Evolutionary conservation across 2,113 vertebrate genomes (phyloP).

Genomic region (Ranitomeya variabilis): DNA sequence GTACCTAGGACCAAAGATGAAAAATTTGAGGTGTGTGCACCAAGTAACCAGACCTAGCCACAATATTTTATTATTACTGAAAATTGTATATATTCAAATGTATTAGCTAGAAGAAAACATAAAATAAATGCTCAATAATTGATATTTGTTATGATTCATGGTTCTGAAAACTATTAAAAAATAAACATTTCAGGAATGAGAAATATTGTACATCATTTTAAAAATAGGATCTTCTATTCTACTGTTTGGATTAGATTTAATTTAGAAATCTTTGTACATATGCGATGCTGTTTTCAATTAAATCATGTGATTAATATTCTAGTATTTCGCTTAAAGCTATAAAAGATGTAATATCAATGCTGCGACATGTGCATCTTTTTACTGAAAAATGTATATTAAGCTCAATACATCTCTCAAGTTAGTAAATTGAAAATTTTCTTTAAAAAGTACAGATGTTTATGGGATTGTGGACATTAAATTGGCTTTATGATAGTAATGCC

Average conservation of each 20-base stretch:
- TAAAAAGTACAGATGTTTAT: constrained; percentile 37
- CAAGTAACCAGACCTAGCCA: too few relatives aligned
- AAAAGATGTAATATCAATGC: background rate
- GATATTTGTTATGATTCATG: too few relatives aligned
- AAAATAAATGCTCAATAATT: too few relatives aligned
- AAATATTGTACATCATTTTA: too few relatives aligned
- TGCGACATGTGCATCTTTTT: constrained; percentile 5
- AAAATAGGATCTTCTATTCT: background rate
- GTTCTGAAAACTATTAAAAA: too few relatives aligned
- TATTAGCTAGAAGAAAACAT: too few relatives aligned
- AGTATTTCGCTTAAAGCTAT: background rate
- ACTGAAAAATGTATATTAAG: constrained; percentile 12
- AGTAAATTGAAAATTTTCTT: constrained; percentile 5
- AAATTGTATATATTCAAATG: too few relatives aligned
- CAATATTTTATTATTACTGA: too few relatives aligned
- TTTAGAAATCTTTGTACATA: background rate
- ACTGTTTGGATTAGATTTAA: background rate
- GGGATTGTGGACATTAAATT: constrained; percentile 21
- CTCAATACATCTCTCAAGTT: background rate
- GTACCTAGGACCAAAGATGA: too few relatives aligned
- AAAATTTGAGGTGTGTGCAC: too few relatives aligned
- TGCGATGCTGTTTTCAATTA: background rate
- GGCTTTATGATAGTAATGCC: constrained; percentile 27
- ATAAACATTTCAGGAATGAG: too few relatives aligned
- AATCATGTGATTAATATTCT: background rate